These are phyloP conservation scores for Calyptomena viridis DNA, from an alignment of 2,113 vertebrate species.

Conservation along the genomic window DNA sequence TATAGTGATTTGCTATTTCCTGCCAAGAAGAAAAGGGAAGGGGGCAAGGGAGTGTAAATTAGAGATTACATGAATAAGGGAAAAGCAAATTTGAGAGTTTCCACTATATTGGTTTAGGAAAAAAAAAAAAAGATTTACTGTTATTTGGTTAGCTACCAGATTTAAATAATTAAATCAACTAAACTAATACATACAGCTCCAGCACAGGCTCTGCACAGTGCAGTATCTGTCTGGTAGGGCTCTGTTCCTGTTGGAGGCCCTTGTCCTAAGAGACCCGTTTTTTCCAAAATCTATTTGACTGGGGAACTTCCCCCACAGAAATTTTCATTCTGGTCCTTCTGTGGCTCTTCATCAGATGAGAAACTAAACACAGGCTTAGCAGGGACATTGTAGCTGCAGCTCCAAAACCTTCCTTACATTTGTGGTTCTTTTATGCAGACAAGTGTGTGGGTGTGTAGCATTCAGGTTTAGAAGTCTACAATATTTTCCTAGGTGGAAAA, in stretches of 20 bases:
- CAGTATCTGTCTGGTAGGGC: neutral
- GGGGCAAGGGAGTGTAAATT: neutral
- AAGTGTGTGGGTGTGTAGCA: neutral
- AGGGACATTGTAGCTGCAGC: neutral
- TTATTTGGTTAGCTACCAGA: constrained; percentile 49
- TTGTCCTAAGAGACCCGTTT: neutral
- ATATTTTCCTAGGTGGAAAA: constrained; percentile 29
- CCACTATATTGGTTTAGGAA: neutral
- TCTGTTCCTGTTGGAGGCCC: neutral
- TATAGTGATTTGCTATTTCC: neutral
- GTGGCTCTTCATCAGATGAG: neutral
- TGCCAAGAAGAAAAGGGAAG: neutral
- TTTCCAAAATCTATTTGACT: neutral
- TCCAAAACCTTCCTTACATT: neutral
- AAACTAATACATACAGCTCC: constrained; percentile 30
- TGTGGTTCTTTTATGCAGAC: neutral
- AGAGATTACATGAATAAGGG: neutral
- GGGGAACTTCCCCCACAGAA: neutral
- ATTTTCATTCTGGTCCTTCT: neutral
- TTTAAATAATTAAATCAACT: constrained; percentile 47
- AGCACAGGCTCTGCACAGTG: neutral
- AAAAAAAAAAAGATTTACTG: neutral
- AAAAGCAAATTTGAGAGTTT: constrained; percentile 1
- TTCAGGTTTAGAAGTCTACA: neutral
- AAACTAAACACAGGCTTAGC: neutral